A percentile compares a stretch with the other conserved stretches of the same genome.
Conservation (phyloP, 2,113 vertebrate genomes). For the Edolisoma coerulescens region DNA sequence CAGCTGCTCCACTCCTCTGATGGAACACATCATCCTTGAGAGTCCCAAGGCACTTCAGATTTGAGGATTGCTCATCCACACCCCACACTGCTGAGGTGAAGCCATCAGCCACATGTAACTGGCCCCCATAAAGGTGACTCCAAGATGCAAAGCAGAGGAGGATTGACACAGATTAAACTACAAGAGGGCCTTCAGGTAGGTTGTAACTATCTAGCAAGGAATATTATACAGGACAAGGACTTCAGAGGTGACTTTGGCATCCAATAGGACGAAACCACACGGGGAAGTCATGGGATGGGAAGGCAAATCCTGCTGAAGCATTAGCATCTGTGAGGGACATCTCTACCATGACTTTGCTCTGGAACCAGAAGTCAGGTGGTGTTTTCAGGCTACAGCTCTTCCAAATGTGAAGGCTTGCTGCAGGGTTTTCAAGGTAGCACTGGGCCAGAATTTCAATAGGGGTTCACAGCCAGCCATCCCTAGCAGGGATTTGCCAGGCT, state of each 20-base stretch:
- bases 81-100: background rate
- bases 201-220: background rate
- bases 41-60: background rate
- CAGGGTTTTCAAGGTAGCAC: background rate
- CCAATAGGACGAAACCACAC: background rate
- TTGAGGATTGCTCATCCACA: background rate
- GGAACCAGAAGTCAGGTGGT: background rate
- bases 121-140: background rate
- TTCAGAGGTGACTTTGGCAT: background rate
- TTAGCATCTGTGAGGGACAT: background rate
- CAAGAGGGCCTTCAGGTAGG: background rate
- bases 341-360: background rate
- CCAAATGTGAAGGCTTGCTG: fast-evolving
- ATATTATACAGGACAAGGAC: fast-evolving
- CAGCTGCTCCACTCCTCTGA: background rate
- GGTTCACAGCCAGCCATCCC: background rate
- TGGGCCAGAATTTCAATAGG: background rate
- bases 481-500: background rate
- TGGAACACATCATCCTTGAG: background rate
- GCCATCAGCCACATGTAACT: background rate
- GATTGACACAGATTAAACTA: background rate
- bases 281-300: background rate
- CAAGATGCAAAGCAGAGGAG: background rate
- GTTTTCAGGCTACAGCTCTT: background rate
- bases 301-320: background rate